Evolutionary conservation across 2,888 invertebrate species (phyloP), one percentile per base, ranked within the genome.

Genomic region (Eledona agricola): DNA sequence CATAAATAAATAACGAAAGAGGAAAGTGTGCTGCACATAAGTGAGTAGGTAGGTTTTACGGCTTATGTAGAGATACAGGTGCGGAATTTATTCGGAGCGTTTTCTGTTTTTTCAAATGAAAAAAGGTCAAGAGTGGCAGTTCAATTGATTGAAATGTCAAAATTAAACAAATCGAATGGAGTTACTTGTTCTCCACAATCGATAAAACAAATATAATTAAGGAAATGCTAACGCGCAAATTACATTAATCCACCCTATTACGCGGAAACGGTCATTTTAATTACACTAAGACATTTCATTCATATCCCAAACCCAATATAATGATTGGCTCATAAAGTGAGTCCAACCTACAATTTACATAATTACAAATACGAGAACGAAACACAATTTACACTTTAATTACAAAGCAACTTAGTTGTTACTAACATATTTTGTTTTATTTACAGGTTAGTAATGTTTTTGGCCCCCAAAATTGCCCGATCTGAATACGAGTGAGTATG

Each of bases 391-490:
- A 4, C 15, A 40, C 10, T 7, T 6, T 4, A 7, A 28, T 9
- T 7, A 10, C 23, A 25, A 13, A 25, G n/a, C n/a, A n/a, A n/a
- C n/a, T 28, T 2, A n/a, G 3, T 19, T 13, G 17, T 22, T 20
- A 15, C 13, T 37, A 34, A 26, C 25, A 23, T 17, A n/a, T 50
- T 51, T 51, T 61, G 51, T 52, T 60, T 56, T 60, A 51, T 55
- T 67, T 65, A 42, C 65, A 79, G 79, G 79, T 70, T 68, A 70
- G 68, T 69, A 66, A 70, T 69, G 68, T 65, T 67, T 65, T 63
- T 70, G 70, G 66, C 62, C 63, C 65, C 63, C 64, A 65, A 66
- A 57, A 59, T 63, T 63, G 62, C 60, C 63, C 66, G 59, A 63
- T 65, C 63, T 69, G 67, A 68, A 60, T 65, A 63, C 62, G 61